Percentiles rank a stretch among this genome's conserved stretches.
Conservation (phyloP, 53 echinoderm and acorn worm genomes). For the Glandiceps talaboti region DNA sequence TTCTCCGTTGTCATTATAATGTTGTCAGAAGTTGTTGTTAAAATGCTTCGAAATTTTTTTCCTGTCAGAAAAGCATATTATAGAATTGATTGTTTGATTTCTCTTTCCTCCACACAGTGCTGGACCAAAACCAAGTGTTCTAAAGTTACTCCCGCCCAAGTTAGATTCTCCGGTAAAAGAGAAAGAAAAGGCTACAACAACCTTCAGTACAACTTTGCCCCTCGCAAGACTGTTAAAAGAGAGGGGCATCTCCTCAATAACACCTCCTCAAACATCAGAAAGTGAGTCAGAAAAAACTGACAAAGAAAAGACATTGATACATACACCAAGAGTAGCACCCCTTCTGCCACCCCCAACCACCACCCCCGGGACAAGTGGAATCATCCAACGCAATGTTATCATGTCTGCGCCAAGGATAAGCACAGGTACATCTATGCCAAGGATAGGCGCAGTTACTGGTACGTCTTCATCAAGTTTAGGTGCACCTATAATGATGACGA, state of each 20-base stretch:
- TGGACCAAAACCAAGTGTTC: background rate
- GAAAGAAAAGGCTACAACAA: slow-evolving; percentile 27
- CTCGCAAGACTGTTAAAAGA: slow-evolving; percentile 64
- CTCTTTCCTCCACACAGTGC: background rate
- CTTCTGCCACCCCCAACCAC: background rate
- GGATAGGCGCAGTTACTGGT: too few species aligned
- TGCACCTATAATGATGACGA: too few species aligned
- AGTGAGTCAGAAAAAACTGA: background rate
- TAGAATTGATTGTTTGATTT: too few species aligned
- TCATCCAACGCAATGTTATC: background rate
- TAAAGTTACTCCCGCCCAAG: background rate
- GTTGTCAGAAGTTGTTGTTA: too few species aligned
- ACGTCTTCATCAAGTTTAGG: too few species aligned
- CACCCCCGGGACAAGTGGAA: background rate
- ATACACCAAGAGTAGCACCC: background rate
- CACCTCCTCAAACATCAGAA: background rate
- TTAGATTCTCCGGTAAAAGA: background rate
- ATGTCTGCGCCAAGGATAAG: background rate
- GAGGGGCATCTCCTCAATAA: slow-evolving; percentile 25
- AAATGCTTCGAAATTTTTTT: too few species aligned
- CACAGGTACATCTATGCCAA: background rate
- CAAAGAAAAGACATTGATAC: background rate
- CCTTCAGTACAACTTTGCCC: slow-evolving; percentile 63
- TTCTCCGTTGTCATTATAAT: too few species aligned
- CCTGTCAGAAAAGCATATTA: too few species aligned